A percentile compares a stretch with the other conserved stretches of the same genome.
Conservation (phyloP, 2,888 invertebrate genomes). For the Agonopterix alstromeriana region DNA sequence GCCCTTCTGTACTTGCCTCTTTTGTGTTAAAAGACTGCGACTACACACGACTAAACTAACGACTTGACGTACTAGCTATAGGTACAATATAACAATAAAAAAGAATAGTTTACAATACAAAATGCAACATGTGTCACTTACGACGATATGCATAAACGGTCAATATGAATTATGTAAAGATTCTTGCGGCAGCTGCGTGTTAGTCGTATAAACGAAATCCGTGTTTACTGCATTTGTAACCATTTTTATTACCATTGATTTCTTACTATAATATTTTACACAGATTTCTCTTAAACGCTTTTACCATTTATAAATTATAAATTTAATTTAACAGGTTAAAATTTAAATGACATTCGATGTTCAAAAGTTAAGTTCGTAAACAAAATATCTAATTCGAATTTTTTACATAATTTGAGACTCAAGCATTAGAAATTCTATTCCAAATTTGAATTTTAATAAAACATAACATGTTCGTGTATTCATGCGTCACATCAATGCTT, state of each 20-base stretch:
- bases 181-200: slow-evolving; percentile 27
- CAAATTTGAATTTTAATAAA: slow-evolving; percentile 66
- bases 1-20: too few species aligned
- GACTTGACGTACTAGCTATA: background rate
- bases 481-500: slow-evolving; percentile 69
- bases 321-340: too few species aligned
- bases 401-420: slow-evolving; percentile 17
- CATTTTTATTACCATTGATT: too few species aligned
- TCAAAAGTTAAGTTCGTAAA: slow-evolving; percentile 7
- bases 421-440: slow-evolving; percentile 38
- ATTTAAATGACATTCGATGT: too few species aligned
- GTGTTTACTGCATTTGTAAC: too few species aligned
- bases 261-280: too few species aligned
- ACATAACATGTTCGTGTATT: slow-evolving; percentile 58
- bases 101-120: slow-evolving; percentile 13
- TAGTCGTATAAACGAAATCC: too few species aligned
- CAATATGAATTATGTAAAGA: slow-evolving; percentile 70
- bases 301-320: too few species aligned
- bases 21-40: too few species aligned
- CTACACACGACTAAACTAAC: too few species aligned
- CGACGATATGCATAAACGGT: slow-evolving; percentile 64
- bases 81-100: slow-evolving; percentile 10
- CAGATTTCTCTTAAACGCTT: too few species aligned
- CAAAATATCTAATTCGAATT: slow-evolving; percentile 15
- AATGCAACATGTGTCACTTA: slow-evolving; percentile 64